Base-by-base conservation (phyloP, 1,140 invertebrate species). In the Bombus pyrosoma region DNA sequence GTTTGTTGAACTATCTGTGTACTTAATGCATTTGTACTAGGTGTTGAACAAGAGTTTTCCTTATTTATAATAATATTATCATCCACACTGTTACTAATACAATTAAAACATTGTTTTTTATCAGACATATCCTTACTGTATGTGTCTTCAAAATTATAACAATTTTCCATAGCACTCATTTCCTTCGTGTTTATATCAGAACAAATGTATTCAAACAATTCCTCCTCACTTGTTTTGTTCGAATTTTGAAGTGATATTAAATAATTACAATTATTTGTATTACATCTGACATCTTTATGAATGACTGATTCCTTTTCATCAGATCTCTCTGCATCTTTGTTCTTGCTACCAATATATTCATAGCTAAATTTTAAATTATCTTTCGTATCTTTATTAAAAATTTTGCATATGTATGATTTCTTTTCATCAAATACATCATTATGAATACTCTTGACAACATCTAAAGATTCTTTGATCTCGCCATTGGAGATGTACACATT, bases 391-490 rank as follows among this genome's bases (percentile, higher is more conserved):
- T 86, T 59, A 57, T 81, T 69, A 62, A 81, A 81, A 69, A 84
- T 75, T 37, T 62, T 66, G 6, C 28, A 43, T 25, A 79, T 15
- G 9, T 74, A 74, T 18, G 62, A 59, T 64, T 86, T 74, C 10
- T 73, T 37, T 28, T 87, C 83, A 69, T 82, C 69, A 2, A 82
- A 32, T 34, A 62, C 66, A 53, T 76, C 73, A 28, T 71, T 80
- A 62, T 53, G 66, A 34, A 83, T 79, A 59, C 18, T 83, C 25
- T 83, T 81, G 18, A 80, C 53, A 6, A 86, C 69, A 37, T 69
- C 79, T 43, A 84, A 71, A 64, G 83, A 83, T 73, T 89, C 77
- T 71, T 88, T 75, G 1, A 66, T 34, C 9, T 69, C 28, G 0
- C 28, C 15, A 53, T 59, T 64, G 15, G 73, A 34, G 37, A 81